Conservation (phyloP, 1,140 invertebrate genomes). For the Drosophila sturtevanti region DNA sequence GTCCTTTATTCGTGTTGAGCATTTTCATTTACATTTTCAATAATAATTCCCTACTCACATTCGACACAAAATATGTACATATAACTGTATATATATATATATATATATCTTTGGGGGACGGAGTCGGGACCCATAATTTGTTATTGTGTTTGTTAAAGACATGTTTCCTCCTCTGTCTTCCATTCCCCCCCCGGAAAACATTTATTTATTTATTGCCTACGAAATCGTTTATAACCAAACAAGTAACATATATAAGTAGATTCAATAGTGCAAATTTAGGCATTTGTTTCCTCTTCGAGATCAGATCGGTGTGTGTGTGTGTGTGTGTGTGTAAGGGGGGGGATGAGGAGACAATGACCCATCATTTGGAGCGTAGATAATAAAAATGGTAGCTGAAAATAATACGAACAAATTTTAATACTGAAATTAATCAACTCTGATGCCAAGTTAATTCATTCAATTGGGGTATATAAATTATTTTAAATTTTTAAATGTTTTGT, state of each 20-base stretch:
- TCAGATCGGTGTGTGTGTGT: background rate
- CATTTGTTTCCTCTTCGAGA: conserved; percentile 7
- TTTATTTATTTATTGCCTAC: conserved; percentile 42
- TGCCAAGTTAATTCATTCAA: too few relatives aligned
- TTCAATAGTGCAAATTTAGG: conserved; percentile 48
- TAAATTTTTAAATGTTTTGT: too few relatives aligned
- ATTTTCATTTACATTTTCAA: conserved; percentile 43
- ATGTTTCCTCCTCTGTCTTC: background rate
- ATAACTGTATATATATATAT: conserved; percentile 19
- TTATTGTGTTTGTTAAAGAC: conserved; percentile 42
- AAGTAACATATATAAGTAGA: conserved; percentile 16
- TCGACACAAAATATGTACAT: conserved; percentile 20
- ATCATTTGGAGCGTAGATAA: too few relatives aligned
- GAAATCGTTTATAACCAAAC: conserved; percentile 45
- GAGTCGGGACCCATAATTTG: conserved; percentile 12
- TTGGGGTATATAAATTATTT: too few relatives aligned
- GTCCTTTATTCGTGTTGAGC: background rate
- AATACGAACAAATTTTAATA: background rate
- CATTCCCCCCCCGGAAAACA: conserved; percentile 10
- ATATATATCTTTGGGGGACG: conserved; percentile 18
- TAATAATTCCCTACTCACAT: conserved; percentile 28
- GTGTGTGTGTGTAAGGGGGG: too few relatives aligned
- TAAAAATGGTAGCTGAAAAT: background rate
- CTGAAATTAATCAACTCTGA: background rate
- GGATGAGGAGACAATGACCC: too few relatives aligned